Base-by-base conservation (phyloP, 2,888 invertebrate genomes). In the Tubiluchus corallicola region DNA sequence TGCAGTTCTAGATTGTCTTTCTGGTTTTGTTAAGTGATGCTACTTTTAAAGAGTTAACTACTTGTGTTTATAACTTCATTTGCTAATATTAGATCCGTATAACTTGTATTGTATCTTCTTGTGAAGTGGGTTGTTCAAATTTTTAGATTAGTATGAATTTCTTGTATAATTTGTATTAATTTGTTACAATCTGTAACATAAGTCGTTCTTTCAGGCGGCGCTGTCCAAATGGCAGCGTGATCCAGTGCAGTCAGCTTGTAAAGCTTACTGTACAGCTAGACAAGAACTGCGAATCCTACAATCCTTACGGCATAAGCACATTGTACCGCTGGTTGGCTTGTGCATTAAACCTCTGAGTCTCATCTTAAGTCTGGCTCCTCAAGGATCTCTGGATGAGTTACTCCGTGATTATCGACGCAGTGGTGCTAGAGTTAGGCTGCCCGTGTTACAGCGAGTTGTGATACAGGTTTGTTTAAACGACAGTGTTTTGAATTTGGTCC, bases 221-320 rank as follows among this genome's bases (percentile, higher is more conserved):
- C 66, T 75, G 49, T 79, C 82, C 21, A 87, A 90, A 58, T 94
- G 94, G 92, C 82, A 84, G 57, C 73, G 90, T 21, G 88, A 90
- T 61, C 87, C 92, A 0, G 64, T 81, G 20, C 82, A 92, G 57
- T 83, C 82, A 49, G 84, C 90, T 0, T 88, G 88, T 57, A 84
- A 90, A 62, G 92, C 96, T 0, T 96, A 98, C 67, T 85, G 87
- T 61, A 92, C 87, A 0, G 85, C 92, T 2, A 71, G 96, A 16
- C 92, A 92, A 64, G 96, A 98, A 66, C 69, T 96, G 45, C 78
- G 81, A 54, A 87, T 96, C 49, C 68, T 98, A 41, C 62, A 79
- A 44, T 77, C 79, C 4, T 71, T 96, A 43, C 74, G 79, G 43
- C 96, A 98, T 68, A 73, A 81, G 2, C 82, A 94, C 68, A 88